These are phyloP conservation scores for Aphelinus certus DNA, from an alignment of 1,140 invertebrate species.

Conservation along the genomic window DNA sequence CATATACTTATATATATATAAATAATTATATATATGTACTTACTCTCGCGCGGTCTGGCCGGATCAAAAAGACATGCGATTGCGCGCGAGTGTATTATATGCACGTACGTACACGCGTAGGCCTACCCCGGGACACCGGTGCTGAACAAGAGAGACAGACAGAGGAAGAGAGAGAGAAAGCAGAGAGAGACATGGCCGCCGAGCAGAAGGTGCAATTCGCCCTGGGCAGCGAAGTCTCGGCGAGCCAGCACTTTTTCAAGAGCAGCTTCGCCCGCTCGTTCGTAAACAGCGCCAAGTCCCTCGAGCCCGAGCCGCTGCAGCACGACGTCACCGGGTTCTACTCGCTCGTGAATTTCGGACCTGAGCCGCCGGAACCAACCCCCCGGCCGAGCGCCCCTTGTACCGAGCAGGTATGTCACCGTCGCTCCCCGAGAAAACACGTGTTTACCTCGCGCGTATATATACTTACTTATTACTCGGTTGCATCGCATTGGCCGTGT, in stretches of 20 bases:
- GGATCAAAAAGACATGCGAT: background rate
- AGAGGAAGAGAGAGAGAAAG: background rate
- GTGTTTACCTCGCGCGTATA: background rate
- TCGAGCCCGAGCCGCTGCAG: constrained; percentile 20
- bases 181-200: background rate
- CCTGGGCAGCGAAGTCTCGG: constrained; percentile 60
- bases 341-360: constrained; percentile 54
- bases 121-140: background rate
- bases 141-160: background rate
- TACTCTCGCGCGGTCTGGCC: no score
- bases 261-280: constrained; percentile 64
- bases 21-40: no score
- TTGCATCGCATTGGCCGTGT: no score
- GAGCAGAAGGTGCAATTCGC: constrained; percentile 57
- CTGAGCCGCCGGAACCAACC: constrained; percentile 2
- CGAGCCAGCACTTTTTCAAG: constrained; percentile 60
- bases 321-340: constrained; percentile 40
- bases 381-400: constrained; percentile 2
- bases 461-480: background rate
- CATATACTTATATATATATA: background rate
- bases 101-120: background rate
- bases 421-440: background rate
- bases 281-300: constrained; percentile 52
- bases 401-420: constrained; percentile 24
- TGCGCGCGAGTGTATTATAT: background rate